Evolutionary conservation across 2,113 vertebrate species (phyloP).

Genomic region (Patagioenas fasciata): DNA sequence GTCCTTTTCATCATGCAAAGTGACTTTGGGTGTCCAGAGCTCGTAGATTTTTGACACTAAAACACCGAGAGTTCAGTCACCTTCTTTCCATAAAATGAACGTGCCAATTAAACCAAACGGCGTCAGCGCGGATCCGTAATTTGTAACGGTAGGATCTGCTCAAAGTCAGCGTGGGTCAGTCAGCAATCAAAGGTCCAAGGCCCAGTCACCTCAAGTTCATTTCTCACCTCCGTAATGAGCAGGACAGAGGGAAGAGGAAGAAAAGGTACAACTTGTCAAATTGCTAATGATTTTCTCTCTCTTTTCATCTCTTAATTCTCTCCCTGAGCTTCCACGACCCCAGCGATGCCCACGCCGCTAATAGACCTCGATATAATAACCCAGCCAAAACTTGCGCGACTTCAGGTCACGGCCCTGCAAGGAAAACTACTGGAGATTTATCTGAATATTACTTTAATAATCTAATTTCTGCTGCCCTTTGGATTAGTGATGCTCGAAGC

Average conservation of each 20-base stretch:
- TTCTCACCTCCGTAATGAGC: conserved; percentile 5
- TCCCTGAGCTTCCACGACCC: not conserved
- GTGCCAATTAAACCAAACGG: not conserved
- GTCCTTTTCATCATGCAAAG: not conserved
- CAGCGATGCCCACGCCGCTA: not conserved
- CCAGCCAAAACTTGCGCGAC: not conserved
- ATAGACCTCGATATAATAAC: not conserved
- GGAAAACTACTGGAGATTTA: not conserved
- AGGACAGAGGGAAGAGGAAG: not conserved
- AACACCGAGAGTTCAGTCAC: not conserved
- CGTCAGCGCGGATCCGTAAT: not conserved
- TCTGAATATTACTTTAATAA: not conserved
- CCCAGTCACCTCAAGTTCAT: not conserved
- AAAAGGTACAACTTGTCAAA: not conserved
- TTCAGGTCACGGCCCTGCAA: not conserved
- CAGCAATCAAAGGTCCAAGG: not conserved
- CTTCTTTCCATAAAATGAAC: not conserved
- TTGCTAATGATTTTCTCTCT: not conserved
- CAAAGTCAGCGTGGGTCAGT: not conserved
- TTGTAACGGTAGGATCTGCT: not conserved
- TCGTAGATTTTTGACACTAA: not conserved
- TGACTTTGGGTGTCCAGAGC: not conserved
- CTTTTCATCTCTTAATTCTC: not conserved
- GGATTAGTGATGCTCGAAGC: not conserved
- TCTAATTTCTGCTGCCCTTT: not conserved